Base-by-base conservation (phyloP, 2,113 vertebrate genomes). In the Sceloporus tristichus region DNA sequence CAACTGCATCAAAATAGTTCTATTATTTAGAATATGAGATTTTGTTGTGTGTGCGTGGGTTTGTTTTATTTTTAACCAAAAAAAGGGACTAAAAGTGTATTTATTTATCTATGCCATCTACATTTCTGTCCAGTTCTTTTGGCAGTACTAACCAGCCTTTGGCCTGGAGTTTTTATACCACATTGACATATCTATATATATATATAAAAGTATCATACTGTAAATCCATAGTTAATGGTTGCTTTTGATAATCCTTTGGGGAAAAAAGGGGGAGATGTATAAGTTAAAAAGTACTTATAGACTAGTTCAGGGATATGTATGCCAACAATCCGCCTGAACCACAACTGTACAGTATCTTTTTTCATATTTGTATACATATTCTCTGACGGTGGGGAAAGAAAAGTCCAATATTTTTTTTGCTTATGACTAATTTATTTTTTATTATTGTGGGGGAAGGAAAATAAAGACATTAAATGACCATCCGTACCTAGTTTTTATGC, bases 341-440 rank as follows among this genome's bases (percentile, higher is more conserved):
- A 92, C 90, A 90, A 91, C 85, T 92, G 90, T 93, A 95, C 92
- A 93, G 89, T 94, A 87, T 81, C 81, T 81, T 95, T 94, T 71
- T 92, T 91, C 40, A 73, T 94, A 92, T 94, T 90, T 96, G 93
- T 95, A 94, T 86, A 91, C 95, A 79, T 93, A 95, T 96, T 91
- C 91, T 94, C 95, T 91, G n/a, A 78, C 93, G 87, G n/a, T n/a
- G 88, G 92, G 91, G 87, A 90, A 93, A 92, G 85, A 96, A 97
- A 88, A 89, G 94, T 94, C 94, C 94, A 95, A 93, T 97, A 96
- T 97, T 97, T 62, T 97, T 97, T 97, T 97, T 97, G 95, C 96
- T 96, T 96, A 96, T 95, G 95, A 97, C 96, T 97, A 97, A 97
- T 97, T 97, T 97, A 97, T 97, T 97, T 97, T 91, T 96, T 97